Evolutionary conservation across 2,113 vertebrate species (phyloP), one percentile per base, ranked within the genome.

Genomic region (Burhinus bistriatus): DNA sequence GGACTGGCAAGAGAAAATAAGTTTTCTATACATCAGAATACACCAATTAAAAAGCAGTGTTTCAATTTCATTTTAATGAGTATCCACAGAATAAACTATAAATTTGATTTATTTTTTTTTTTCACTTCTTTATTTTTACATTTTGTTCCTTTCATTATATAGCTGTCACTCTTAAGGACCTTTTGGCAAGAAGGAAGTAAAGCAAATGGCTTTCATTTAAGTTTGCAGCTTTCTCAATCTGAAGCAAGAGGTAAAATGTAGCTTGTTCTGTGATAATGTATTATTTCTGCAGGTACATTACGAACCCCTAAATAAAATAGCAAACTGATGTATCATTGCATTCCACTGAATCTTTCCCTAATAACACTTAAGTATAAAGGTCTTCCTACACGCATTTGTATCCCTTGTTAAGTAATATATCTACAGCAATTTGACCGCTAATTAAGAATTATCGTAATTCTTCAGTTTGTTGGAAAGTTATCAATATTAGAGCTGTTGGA

Each of bases 151-250:
- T 96, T 97, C 84, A 68, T 89, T 96, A 96, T 76, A 80, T 3
- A 94, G 45, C 32, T 86, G 70, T 95, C 94, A 89, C 73, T 94
- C 87, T 86, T 83, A 71, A 84, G 34, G 15, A 79, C 34, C 51
- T 96, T 88, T 90, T 75, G 83, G 76, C 59, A 93, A 93, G 75
- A 76, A 78, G 18, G 40, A 94, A 44, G 94, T 72, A 95, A 92
- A 97, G 86, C 23, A 94, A 95, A 94, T 52, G 36, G 19, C 18
- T 96, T 97, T 94, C 64, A 91, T 93, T 96, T 91, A 92, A 93
- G 64, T 11, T 62, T 89, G 49, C 7, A 68, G n/a, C 32, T 91
- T 94, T 57, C 47, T 87, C 38, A 16, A 5, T 55, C 65, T 79
- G 68, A 96, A 92, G 79, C 6, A 80, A 55, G 11, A 91, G 6